phyloP scores from a whole-genome alignment of 1,140 invertebrate species.

The Caenorhabditis elegans region WBcel235 BX284606.5:7266001-7266500 shows the following conservation, averaged over 20 bases:
- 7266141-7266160: too few species aligned
- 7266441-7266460: background rate
- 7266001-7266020: background rate
- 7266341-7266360: constrained; percentile 47
- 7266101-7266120: background rate
- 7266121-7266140: too few species aligned
- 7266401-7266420: background rate
- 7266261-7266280: background rate
- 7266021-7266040: background rate
- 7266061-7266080: background rate
- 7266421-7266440: background rate
- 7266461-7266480: background rate
- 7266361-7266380: constrained; percentile 38
- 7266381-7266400: constrained; percentile 46
- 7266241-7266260: background rate
- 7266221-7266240: background rate
- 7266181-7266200: background rate
- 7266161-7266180: background rate
- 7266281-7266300: constrained; percentile 44
- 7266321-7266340: constrained; percentile 44
- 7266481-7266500: constrained; percentile 45
- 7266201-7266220: background rate
- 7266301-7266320: constrained; percentile 49
- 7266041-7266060: background rate
- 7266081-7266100: background rate